Base-by-base conservation (phyloP, 2,888 invertebrate genomes). In the Cerceris rybyensis region DNA sequence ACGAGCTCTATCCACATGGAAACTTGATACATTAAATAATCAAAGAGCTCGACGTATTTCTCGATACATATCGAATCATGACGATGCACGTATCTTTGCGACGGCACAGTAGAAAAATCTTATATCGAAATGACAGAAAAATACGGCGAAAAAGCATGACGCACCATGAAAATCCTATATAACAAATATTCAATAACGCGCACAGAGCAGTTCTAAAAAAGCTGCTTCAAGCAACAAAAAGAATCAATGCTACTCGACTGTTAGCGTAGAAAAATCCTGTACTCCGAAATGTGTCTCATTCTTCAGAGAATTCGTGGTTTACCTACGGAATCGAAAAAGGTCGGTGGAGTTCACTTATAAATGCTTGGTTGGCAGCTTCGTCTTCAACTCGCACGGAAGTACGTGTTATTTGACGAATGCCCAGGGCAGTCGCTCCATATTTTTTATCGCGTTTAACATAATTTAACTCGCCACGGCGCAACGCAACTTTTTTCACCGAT, bases 341-440 rank as follows among this genome's bases (percentile, higher is more conserved):
- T 65, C 58, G 70, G 65, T 49, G 63, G 54, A 52, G 63, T 80
- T 80, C 61, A 58, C 64, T 64, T 55, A 61, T n/a, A 42, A 69
- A 70, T 49, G 41, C 13, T 75, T 69, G 54, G 39, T 50, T 58
- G 69, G 75, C 80, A 71, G 71, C 16, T 64, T 80, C 66, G 59
- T 78, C 71, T 77, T 71, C 76, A 66, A 81, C 80, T 75, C 49
- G 17, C 59, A 75, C 71, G 49, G 60, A 59, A 61, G 61, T 74
- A 59, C 78, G 78, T 87, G 89, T 87, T 91, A 91, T 90, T 91
- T 90, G 52, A 89, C 88, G 70, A 87, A 88, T 55, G 86, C 83
- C 69, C 81, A 79, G 46, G 78, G 85, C 69, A 85, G 73, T 43
- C 83, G 70, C 78, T 81, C 76, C 72, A 83, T 74, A 80, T 78